Evolutionary conservation across 2,888 invertebrate genomes (phyloP), one percentile per base, ranked within the genome.

Genomic region (Priocnemis perturbator): DNA sequence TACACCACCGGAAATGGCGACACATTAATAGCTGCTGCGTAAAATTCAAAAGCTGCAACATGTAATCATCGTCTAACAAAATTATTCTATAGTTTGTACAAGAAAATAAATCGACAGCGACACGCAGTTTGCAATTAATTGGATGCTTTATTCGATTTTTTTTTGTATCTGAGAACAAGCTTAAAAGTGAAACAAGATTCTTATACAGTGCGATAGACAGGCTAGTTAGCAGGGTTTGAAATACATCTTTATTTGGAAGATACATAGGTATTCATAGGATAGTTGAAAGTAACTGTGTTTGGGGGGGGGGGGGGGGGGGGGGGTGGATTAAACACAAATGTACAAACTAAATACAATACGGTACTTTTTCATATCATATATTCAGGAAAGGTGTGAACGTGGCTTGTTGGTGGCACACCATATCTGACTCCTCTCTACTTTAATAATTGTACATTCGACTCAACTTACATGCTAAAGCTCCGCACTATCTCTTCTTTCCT

Each of bases 201-300:
- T 71, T 47, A 52, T 67, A 74, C 3, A 50, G 80, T 80, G 75
- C 70, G 76, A 76, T 77, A 77, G 76, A 73, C 75, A 78, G 66
- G 70, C 77, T 73, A 74, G 58, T 73, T 79, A 79, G 74, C 78
- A 80, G 72, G 83, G 67, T 83, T 37, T 82, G 75, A 78, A 83
- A 82, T 77, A 81, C 83, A 80, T 82, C 81, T 86, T 86, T 85
- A 85, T 86, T 86, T 85, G 86, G 86, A 87, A 87, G 86, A 87
- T 87, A 87, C 85, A 86, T 78, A 81, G 75, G 82, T 84, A 83
- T 79, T 81, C 62, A 76, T 82, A 81, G 77, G 79, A 81, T 80
- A 76, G 67, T 77, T 77, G 69, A 85, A 83, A 81, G 73, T 83
- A 83, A 83, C 74, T 79, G 71, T 78, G 79, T 78, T 78, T 79